These are phyloP conservation scores for Polypedilum vanderplanki DNA, from an alignment of 1,140 invertebrate species.

Conservation along the genomic window DNA sequence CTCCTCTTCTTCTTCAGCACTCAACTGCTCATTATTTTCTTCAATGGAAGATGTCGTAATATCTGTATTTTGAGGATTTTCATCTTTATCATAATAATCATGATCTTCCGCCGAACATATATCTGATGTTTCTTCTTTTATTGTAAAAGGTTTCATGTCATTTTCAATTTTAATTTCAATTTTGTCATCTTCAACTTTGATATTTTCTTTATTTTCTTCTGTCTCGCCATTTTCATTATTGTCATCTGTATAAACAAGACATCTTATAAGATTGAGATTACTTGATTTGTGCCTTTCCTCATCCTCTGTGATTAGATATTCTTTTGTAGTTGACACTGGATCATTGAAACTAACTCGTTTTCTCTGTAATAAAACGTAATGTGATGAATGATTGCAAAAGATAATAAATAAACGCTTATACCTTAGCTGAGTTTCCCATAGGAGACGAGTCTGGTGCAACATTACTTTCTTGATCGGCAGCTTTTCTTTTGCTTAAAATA, in stretches of 20 bases:
- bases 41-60: background rate
- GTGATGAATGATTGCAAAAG: background rate
- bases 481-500: background rate
- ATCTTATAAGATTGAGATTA: constrained; percentile 3
- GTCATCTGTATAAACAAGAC: background rate
- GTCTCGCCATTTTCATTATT: background rate
- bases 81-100: constrained; percentile 14
- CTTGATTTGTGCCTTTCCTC: background rate
- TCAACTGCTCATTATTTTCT: background rate
- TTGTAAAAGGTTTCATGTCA: background rate
- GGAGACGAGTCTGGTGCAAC: background rate
- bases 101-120: background rate
- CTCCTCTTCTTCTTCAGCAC: background rate
- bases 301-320: constrained; percentile 5
- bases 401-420: background rate
- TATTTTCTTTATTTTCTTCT: background rate
- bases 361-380: background rate
- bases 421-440: background rate
- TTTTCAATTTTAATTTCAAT: background rate
- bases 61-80: constrained; percentile 22
- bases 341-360: constrained; percentile 10
- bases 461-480: background rate
- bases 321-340: constrained; percentile 2
- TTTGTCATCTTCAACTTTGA: background rate
- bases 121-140: background rate